Base-by-base conservation (phyloP, 2,888 invertebrate species). In the Xiphydria camelus region DNA sequence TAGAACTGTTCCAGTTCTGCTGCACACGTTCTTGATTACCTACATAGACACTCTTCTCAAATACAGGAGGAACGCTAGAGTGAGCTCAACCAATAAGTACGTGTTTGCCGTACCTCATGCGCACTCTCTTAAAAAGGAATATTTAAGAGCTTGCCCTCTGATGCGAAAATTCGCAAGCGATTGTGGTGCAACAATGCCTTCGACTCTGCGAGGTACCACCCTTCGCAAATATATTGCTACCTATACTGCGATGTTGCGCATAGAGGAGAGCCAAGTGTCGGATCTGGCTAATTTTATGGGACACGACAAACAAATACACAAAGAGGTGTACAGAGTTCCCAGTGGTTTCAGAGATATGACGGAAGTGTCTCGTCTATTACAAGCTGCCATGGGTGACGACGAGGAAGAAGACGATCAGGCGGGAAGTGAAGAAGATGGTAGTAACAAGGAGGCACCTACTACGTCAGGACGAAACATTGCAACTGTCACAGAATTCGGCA, bases 261-360 rank as follows among this genome's bases (percentile, higher is more conserved):
- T 65, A 15, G 32, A 53, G 22, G 60, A 62, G 31, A 44, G 33
- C 23, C 48, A 58, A 51, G 50, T 64, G 1, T 47, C 44, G n/a
- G 50, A 55, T 22, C 26, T 64, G 4, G 57, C 56, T 3, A 57
- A 56, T 31, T 65, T 59, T 41, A 49, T 64, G 53, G 61, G 61
- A n/a, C n/a, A n/a, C n/a, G n/a, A n/a, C n/a, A n/a, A n/a, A n/a
- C n/a, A n/a, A n/a, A n/a, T n/a, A n/a, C 60, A 64, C 20, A 55
- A 57, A 44, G 42, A 41, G 7, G 33, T 54, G 22, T 62, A 64
- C 39, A 37, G 58, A 35, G 44, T 62, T 10, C 59, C 63, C 2
- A 25, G 57, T 36, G 20, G 45, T 2, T 37, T 48, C 6, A 41
- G 45, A 42, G 60, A 62, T 9, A 56, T 62, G 18, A 45, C 52